A percentile compares a stretch with the other conserved stretches of the same genome.
These are phyloP conservation scores for Oscheius sp. DNA, from an alignment of 2,888 invertebrate species.

Conservation along the genomic window DNA sequence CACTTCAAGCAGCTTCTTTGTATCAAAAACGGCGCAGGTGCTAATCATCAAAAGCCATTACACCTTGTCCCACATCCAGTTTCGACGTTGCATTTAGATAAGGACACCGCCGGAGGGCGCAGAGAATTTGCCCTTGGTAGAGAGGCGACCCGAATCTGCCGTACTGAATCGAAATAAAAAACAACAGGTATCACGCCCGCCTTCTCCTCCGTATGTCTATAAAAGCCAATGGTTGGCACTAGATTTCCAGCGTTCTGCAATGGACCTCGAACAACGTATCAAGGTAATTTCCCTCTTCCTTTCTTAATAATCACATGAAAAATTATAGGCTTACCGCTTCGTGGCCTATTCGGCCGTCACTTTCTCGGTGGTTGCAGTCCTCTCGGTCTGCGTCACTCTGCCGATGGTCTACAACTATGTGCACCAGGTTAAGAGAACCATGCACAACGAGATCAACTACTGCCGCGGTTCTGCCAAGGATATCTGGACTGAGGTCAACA, in stretches of 20 bases:
- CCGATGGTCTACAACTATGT: slow-evolving; percentile 36
- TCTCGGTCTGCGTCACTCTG: slow-evolving; percentile 34
- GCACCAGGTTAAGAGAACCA: slow-evolving; percentile 65
- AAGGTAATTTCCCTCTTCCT: slow-evolving; percentile 4
- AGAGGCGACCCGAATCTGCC: neutral
- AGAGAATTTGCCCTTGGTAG: slow-evolving; percentile 21
- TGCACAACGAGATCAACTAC: slow-evolving; percentile 71
- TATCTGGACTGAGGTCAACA: slow-evolving; percentile 62
- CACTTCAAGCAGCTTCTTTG: slow-evolving; percentile 2
- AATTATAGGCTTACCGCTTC: slow-evolving; percentile 32
- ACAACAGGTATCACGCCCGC: slow-evolving; percentile 3
- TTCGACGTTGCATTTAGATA: neutral
- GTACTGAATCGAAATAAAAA: slow-evolving; percentile 27
- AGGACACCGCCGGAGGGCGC: slow-evolving; percentile 6
- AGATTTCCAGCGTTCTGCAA: slow-evolving; percentile 14
- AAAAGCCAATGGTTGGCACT: neutral
- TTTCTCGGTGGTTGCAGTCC: slow-evolving; percentile 33
- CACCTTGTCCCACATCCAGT: slow-evolving; percentile 9
- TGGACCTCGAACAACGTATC: slow-evolving; percentile 33
- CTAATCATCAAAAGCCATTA: slow-evolving; percentile 2
- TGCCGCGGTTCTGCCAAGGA: slow-evolving; percentile 64
- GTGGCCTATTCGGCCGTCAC: slow-evolving; percentile 36
- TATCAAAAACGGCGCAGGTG: slow-evolving; percentile 13
- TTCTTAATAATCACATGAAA: neutral
- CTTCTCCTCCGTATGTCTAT: neutral